Evolutionary conservation across 2,113 vertebrate species (phyloP).

Genomic region (Neogobius melanostomus): DNA sequence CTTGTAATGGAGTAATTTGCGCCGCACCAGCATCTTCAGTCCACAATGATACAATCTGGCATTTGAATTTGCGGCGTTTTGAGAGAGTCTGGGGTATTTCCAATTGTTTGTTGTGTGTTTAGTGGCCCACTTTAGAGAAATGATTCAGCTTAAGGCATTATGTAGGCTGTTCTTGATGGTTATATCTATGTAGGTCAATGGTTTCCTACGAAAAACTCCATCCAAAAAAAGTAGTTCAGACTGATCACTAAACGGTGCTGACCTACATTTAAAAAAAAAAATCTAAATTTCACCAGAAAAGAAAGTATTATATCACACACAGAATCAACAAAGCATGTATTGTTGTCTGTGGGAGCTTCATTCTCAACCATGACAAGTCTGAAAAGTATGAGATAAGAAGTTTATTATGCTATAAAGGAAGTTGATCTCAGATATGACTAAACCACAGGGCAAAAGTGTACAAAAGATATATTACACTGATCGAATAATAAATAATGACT

Average conservation of each 20-base stretch:
- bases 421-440: too few species aligned
- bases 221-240: neutral
- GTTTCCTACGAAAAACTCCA: neutral
- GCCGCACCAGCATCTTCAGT: neutral
- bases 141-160: neutral
- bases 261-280: neutral
- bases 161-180: neutral
- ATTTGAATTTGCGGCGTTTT: constrained; percentile 7
- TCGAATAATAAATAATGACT: too few species aligned
- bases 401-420: too few species aligned
- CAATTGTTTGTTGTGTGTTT: neutral
- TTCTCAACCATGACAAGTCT: too few species aligned
- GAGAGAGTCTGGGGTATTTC: neutral
- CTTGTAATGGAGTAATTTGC: constrained; percentile 13
- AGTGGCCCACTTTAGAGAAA: neutral
- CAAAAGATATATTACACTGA: too few species aligned
- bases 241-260: neutral
- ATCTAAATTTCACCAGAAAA: neutral
- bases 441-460: too few species aligned
- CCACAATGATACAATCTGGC: neutral
- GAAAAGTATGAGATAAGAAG: too few species aligned
- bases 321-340: neutral
- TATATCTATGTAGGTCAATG: neutral
- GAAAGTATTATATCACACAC: neutral
- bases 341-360: too few species aligned